Conservation (phyloP, 2,113 vertebrate genomes). For the Zingel zingel region DNA sequence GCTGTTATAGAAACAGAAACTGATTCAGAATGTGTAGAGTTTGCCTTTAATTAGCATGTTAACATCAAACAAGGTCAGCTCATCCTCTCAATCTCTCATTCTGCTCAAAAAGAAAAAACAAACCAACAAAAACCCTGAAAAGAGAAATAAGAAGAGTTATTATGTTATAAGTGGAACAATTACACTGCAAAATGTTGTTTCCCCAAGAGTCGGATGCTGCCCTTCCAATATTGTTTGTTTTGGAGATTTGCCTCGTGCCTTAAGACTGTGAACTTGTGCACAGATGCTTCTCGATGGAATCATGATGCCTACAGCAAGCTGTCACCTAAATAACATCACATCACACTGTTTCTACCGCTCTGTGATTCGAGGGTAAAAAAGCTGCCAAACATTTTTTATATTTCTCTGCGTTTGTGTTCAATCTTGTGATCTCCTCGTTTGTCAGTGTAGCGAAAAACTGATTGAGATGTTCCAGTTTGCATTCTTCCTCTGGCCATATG, state of each 20-base stretch:
- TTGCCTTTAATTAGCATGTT: background rate
- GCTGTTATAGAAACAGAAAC: background rate
- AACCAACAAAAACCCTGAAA: background rate
- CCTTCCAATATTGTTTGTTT: conserved; percentile 30
- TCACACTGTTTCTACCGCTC: conserved; percentile 7
- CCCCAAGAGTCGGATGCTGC: conserved; percentile 4
- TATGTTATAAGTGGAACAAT: background rate
- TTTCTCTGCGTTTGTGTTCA: background rate
- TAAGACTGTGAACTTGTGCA: conserved; percentile 25
- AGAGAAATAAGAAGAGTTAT: background rate
- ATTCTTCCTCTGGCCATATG: conserved; percentile 44
- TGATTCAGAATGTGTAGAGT: background rate
- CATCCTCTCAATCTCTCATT: background rate
- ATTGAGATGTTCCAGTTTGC: conserved; percentile 45
- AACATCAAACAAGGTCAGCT: background rate
- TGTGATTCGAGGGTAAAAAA: conserved; percentile 18
- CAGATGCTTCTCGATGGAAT: conserved; percentile 53
- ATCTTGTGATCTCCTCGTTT: conserved; percentile 16
- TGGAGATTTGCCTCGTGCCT: conserved; percentile 11
- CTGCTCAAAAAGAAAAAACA: background rate
- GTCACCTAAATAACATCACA: conserved; percentile 58
- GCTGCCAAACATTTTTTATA: conserved; percentile 15
- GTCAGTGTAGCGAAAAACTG: conserved; percentile 17
- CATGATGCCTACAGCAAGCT: conserved; percentile 42
- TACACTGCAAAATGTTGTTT: too few relatives aligned